These are phyloP conservation scores for Chionis minor DNA, from an alignment of 2,113 vertebrate genomes.

Conservation along the genomic window DNA sequence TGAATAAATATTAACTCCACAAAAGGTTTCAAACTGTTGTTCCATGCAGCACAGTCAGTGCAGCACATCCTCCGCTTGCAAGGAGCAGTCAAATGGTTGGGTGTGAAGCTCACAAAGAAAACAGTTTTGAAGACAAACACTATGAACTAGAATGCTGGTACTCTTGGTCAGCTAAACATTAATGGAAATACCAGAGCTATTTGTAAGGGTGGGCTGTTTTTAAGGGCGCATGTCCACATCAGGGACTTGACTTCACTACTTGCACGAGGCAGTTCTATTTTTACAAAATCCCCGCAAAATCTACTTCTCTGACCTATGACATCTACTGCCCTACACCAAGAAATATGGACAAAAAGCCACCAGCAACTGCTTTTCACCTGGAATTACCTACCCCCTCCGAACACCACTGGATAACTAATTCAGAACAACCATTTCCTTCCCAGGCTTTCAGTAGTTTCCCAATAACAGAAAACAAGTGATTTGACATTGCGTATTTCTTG, in stretches of 20 bases:
- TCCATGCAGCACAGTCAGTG: background rate
- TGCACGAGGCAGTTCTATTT: background rate
- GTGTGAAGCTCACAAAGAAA: background rate
- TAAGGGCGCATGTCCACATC: background rate
- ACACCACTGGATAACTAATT: background rate
- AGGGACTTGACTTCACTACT: background rate
- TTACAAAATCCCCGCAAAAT: background rate
- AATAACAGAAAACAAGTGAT: background rate
- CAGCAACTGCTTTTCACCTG: background rate
- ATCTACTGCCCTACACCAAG: background rate
- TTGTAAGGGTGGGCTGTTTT: background rate
- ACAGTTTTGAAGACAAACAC: background rate
- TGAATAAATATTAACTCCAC: background rate
- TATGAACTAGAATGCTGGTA: background rate
- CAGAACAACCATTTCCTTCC: background rate
- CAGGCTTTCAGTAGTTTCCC: background rate
- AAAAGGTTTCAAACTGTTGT: background rate
- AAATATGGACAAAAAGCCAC: background rate
- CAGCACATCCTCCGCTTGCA: background rate
- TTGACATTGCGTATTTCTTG: fast-evolving
- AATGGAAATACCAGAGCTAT: background rate
- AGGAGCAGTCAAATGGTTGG: background rate
- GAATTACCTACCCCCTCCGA: background rate
- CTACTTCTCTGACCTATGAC: background rate
- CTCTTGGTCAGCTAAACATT: background rate